Conservation (phyloP, 2,113 vertebrate species). For the Tympanuchus pallidicinctus region DNA sequence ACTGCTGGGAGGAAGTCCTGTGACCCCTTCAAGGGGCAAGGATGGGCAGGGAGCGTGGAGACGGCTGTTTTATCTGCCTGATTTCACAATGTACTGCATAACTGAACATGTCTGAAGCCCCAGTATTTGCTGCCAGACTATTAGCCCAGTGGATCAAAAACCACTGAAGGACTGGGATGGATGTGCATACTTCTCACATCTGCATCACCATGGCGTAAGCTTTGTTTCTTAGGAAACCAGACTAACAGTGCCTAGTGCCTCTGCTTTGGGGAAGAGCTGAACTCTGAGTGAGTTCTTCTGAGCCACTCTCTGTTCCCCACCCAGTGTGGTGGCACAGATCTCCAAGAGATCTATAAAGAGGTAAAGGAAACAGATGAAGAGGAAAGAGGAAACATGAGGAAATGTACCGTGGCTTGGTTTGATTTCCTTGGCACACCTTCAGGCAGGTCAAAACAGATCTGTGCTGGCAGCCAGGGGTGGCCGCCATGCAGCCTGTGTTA, state of each 20-base stretch:
- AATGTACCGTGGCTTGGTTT: accelerated
- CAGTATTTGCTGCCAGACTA: not conserved
- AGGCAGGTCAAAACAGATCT: not conserved
- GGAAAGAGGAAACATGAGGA: not conserved
- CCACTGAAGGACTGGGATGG: not conserved
- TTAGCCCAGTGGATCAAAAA: not conserved
- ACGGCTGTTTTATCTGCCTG: not conserved
- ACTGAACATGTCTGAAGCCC: not conserved
- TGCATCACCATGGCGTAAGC: constrained; percentile 40
- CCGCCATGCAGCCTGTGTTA: not conserved
- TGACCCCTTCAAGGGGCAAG: not conserved
- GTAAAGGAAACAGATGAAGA: accelerated
- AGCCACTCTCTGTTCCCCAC: not conserved
- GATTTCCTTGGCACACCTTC: not conserved
- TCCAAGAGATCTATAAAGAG: not conserved
- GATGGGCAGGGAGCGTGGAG: accelerated
- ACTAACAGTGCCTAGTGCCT: not conserved
- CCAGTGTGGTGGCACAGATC: not conserved
- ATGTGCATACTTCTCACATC: not conserved
- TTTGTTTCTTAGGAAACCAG: constrained; percentile 71
- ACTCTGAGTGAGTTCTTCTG: not conserved
- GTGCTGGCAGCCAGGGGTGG: not conserved
- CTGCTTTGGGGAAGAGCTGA: not conserved
- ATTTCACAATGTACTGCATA: not conserved
- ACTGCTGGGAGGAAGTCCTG: not conserved